Conservation (phyloP, 1,140 invertebrate species). For the Rhynchophorus ferrugineus region DNA sequence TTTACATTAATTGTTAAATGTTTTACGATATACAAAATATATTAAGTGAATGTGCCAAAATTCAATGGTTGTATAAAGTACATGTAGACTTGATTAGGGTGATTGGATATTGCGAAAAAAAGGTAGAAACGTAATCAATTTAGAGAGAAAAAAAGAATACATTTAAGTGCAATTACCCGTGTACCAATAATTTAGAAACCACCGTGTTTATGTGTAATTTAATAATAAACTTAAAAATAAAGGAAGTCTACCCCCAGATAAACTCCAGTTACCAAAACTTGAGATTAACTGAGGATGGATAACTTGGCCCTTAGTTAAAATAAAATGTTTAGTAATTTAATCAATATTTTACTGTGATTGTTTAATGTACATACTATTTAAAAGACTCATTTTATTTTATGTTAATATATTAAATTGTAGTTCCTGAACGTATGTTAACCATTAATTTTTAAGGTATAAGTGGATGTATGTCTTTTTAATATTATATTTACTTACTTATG, state of each 20-base stretch:
- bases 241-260: constrained; percentile 4
- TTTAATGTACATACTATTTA: constrained; percentile 35
- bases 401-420: constrained; percentile 28
- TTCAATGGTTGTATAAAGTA: constrained; percentile 5
- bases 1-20: background rate
- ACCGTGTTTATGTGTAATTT: constrained; percentile 15
- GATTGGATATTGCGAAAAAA: constrained; percentile 3
- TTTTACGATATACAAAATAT: background rate
- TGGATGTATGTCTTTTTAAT: constrained; percentile 27
- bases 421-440: constrained; percentile 37
- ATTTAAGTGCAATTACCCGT: constrained; percentile 32
- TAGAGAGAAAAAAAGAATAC: constrained; percentile 9
- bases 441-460: constrained; percentile 32
- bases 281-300: constrained; percentile 8
- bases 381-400: constrained; percentile 33
- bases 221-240: constrained; percentile 3
- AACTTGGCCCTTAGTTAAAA: constrained; percentile 11
- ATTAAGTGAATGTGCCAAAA: constrained; percentile 1
- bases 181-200: constrained; percentile 24
- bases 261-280: background rate
- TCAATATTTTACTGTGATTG: constrained; percentile 35
- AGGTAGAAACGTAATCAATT: constrained; percentile 12
- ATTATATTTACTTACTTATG: constrained; percentile 8
- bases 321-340: constrained; percentile 27
- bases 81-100: background rate